Conservation (phyloP, 2,797 vertebrate genomes). For the Betta splendens region DNA sequence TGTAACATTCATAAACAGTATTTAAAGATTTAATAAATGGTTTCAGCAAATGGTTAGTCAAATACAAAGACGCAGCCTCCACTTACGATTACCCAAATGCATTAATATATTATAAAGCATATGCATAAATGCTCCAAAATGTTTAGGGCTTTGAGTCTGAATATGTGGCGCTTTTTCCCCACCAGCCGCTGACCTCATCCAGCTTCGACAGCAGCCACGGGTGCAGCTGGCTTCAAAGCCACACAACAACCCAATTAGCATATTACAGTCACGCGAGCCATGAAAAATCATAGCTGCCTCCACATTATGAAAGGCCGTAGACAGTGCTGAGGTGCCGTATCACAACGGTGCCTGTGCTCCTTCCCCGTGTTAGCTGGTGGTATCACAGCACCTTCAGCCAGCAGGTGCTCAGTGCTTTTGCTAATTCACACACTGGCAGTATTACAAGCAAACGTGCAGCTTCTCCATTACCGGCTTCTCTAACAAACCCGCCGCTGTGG, state of each 20-base stretch:
- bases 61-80: neutral
- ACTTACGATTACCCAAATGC: too few species aligned
- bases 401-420: constrained; percentile 39
- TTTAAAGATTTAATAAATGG: neutral
- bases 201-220: neutral
- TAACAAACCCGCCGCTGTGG: constrained; percentile 37
- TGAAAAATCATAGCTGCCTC: neutral
- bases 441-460: constrained; percentile 38
- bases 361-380: too few species aligned
- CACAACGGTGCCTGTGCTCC: too few species aligned
- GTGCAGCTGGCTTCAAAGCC: neutral
- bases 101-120: too few species aligned
- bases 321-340: neutral
- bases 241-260: neutral
- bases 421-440: constrained; percentile 63
- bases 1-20: neutral
- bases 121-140: too few species aligned
- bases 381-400: constrained; percentile 22
- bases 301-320: neutral
- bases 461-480: constrained; percentile 48
- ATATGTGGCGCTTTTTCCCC: too few species aligned
- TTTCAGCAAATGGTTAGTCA: neutral
- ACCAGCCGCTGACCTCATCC: neutral
- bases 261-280: neutral
- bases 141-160: too few species aligned